Conservation (phyloP, 2,888 invertebrate genomes). For the Taphrorychus bicolor region DNA sequence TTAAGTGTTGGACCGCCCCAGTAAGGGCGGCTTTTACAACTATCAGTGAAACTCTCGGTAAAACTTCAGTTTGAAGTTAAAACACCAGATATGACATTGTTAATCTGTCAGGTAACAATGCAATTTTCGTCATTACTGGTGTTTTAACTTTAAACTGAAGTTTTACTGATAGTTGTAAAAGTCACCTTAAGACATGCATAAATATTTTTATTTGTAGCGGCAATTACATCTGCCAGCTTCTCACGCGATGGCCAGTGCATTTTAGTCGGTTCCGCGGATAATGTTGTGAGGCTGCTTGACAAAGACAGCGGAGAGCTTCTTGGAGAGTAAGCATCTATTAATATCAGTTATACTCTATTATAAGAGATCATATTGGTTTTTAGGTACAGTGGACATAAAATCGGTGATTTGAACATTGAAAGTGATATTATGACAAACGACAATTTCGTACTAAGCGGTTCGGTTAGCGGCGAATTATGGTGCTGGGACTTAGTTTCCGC, state of each 20-base stretch:
- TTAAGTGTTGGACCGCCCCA: too few relatives aligned
- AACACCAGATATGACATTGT: too few relatives aligned
- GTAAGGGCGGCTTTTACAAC: background rate
- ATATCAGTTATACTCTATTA: background rate
- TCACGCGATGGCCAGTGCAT: constrained; percentile 94
- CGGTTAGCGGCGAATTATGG: constrained; percentile 84
- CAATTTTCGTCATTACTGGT: too few relatives aligned
- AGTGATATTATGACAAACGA: constrained; percentile 86
- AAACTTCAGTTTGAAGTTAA: too few relatives aligned
- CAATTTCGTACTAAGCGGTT: constrained; percentile 87
- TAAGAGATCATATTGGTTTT: background rate
- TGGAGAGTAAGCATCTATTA: constrained; percentile 63
- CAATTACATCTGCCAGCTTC: constrained; percentile 83
- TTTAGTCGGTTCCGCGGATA: constrained; percentile 85
- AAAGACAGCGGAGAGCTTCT: constrained; percentile 82
- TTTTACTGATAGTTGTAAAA: too few relatives aligned
- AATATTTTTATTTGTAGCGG: constrained; percentile 62
- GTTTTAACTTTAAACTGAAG: too few relatives aligned
- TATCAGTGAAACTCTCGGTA: too few relatives aligned
- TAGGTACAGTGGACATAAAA: constrained; percentile 83
- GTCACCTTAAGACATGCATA: background rate
- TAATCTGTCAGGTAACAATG: too few relatives aligned
- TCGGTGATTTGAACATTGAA: constrained; percentile 85
- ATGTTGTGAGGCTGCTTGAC: constrained; percentile 84
- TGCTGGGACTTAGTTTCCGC: constrained; percentile 90